Percentiles rank a stretch among this genome's conserved stretches.
phyloP scores from a whole-genome alignment of 1,140 invertebrate genomes.

The Hetaerina americana region DNA sequence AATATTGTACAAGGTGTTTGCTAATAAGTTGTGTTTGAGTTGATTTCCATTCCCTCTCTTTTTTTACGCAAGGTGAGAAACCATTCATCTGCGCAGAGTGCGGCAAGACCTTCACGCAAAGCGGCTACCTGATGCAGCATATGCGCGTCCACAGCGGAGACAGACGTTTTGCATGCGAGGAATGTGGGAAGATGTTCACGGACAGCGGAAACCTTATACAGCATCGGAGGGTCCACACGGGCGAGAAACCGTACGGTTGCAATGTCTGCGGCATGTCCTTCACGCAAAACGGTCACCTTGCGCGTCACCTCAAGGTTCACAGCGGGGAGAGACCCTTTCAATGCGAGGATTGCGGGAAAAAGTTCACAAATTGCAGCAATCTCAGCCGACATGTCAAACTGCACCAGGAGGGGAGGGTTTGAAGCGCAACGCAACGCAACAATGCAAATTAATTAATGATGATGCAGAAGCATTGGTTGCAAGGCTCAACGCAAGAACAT shows the following conservation, averaged over 20 bases:
- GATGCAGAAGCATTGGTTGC: no score
- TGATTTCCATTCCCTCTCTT: no score
- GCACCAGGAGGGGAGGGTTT: no score
- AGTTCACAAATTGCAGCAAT: no score
- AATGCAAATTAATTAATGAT: no score
- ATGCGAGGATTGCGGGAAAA: constrained; percentile 26
- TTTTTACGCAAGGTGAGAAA: no score
- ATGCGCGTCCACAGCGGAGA: constrained; percentile 68
- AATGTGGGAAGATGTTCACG: constrained; percentile 79
- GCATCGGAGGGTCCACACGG: constrained; percentile 15
- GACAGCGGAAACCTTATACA: no score
- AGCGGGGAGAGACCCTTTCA: constrained; percentile 33
- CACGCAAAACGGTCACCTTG: constrained; percentile 32
- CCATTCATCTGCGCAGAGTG: constrained; percentile 78
- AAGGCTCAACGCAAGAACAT: no score
- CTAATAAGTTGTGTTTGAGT: no score
- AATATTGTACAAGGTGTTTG: no score
- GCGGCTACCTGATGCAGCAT: constrained; percentile 77
- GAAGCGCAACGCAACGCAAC: no score
- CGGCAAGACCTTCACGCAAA: constrained; percentile 71
- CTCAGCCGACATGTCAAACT: no score
- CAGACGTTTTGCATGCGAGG: constrained; percentile 70
- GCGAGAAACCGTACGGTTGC: constrained; percentile 22
- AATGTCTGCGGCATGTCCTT: constrained; percentile 24
- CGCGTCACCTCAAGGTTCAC: constrained; percentile 32